Evolutionary conservation across 2,888 invertebrate genomes (phyloP).

Genomic region (Aelia acuminata): DNA sequence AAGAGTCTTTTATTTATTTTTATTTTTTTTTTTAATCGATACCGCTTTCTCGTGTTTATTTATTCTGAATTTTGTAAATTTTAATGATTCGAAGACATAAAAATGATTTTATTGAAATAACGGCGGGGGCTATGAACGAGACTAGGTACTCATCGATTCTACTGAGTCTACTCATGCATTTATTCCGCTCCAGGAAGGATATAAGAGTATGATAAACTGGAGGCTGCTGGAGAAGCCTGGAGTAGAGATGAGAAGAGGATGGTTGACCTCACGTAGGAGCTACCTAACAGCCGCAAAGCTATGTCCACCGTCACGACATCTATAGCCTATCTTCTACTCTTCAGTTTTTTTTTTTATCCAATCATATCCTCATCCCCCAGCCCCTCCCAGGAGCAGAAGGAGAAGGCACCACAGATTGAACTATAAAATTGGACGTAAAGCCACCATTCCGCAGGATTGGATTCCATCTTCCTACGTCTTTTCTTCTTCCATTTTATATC

Average conservation of each 20-base stretch:
- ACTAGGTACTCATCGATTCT: too few relatives aligned
- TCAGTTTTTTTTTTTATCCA: slow-evolving; percentile 25
- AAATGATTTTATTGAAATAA: too few relatives aligned
- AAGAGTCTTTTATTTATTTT: too few relatives aligned
- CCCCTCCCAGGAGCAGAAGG: too few relatives aligned
- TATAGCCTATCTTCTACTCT: neutral
- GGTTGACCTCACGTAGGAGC: slow-evolving; percentile 33
- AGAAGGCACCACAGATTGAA: slow-evolving; percentile 47
- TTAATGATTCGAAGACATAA: too few relatives aligned
- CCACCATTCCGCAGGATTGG: slow-evolving; percentile 41
- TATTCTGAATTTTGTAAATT: too few relatives aligned
- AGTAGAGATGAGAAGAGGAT: neutral
- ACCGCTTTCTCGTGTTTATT: too few relatives aligned
- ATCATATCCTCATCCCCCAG: slow-evolving; percentile 13
- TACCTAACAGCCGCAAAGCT: slow-evolving; percentile 46
- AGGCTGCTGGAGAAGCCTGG: neutral
- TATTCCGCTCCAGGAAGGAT: neutral
- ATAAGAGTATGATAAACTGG: neutral
- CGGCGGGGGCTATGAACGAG: too few relatives aligned
- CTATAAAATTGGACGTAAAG: slow-evolving; percentile 48
- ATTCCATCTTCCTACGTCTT: neutral
- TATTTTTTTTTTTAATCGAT: too few relatives aligned
- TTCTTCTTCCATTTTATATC: slow-evolving; percentile 29
- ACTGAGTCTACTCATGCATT: too few relatives aligned
- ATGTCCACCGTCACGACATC: slow-evolving; percentile 46